phyloP scores from a whole-genome alignment of 2,888 invertebrate species.

The Zaprionus bogoriensis region DNA sequence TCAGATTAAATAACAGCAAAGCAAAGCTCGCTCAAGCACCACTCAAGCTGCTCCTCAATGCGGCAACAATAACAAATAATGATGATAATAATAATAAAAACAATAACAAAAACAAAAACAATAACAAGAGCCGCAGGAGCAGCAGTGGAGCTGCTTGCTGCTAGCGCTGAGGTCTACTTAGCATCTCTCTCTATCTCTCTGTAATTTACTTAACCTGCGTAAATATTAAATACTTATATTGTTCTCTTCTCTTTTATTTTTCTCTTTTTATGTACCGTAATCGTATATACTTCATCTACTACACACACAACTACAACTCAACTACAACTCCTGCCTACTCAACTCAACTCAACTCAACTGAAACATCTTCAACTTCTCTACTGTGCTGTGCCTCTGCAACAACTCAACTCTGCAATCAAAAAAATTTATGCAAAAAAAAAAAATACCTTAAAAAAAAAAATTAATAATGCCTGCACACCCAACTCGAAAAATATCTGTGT shows the following conservation, averaged over 20 bases:
- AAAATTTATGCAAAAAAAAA: slow-evolving; percentile 46
- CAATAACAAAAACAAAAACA: neutral
- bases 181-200: neutral
- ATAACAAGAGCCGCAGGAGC: neutral
- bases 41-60: neutral
- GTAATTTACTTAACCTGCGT: slow-evolving; percentile 62
- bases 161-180: too few relatives aligned
- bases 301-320: slow-evolving; percentile 73
- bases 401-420: too few relatives aligned
- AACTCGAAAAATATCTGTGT: neutral
- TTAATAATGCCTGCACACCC: slow-evolving; percentile 12
- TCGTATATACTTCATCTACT: slow-evolving; percentile 75
- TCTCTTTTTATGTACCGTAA: slow-evolving; percentile 77
- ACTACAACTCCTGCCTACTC: slow-evolving; percentile 57
- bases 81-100: neutral
- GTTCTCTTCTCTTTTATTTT: slow-evolving; percentile 71
- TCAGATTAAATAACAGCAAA: slow-evolving; percentile 35
- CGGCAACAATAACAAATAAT: neutral
- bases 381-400: slow-evolving; percentile 71
- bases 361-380: slow-evolving; percentile 71
- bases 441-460: slow-evolving; percentile 41
- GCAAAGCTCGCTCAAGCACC: slow-evolving; percentile 35
- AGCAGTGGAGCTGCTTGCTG: neutral
- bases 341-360: slow-evolving; percentile 57
- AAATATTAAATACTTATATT: slow-evolving; percentile 79